Evolutionary conservation across 2,888 invertebrate species (phyloP), one percentile per base, ranked within the genome.

Genomic region (Microplitis deprimator): DNA sequence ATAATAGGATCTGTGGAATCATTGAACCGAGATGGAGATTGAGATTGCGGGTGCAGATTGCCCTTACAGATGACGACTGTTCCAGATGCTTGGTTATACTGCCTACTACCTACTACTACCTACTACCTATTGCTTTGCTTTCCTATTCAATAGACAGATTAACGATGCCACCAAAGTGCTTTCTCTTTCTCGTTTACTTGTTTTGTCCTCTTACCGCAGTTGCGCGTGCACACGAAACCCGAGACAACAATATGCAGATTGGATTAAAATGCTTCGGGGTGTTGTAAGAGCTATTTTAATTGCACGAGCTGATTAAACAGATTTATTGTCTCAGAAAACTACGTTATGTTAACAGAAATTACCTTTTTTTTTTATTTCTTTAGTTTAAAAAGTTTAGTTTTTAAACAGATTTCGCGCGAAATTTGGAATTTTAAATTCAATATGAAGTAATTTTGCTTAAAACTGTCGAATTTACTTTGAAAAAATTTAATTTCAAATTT

Each of bases 1-100:
- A 81, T 82, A 89, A 89, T 88, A 88, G 89, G 89, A 89, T 89
- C 86, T 87, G 74, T 83, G 83, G 84, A 88, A 87, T 88, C 87
- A 85, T 82, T 81, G 81, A 84, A 85, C 86, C 84, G 87, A 82
- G 50, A 50, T 50, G 8, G 50, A 50, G 50, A 50, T 81, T 84
- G 82, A 83, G 84, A 83, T 87, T 87, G 84, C 84, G 85, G 84
- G 83, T 82, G 81, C 85, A 85, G 86, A 87, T 87, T 86, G 83
- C 81, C 82, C 78, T 68, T 83, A 84, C 85, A 85, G 85, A 84
- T 84, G 85, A 85, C 82, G 85, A 85, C 82, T 83, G 86, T 84
- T 85, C 84, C 85, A 87, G 85, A 86, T 86, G 85, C 84, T 85
- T 79, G 50, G 13, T 50, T 50, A 13, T 50, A 50, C 77, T 75